Percentiles rank a stretch among this genome's conserved stretches.
These are phyloP conservation scores for Pseudoatta argentina DNA, from an alignment of 1,140 invertebrate genomes.

Conservation along the genomic window DNA sequence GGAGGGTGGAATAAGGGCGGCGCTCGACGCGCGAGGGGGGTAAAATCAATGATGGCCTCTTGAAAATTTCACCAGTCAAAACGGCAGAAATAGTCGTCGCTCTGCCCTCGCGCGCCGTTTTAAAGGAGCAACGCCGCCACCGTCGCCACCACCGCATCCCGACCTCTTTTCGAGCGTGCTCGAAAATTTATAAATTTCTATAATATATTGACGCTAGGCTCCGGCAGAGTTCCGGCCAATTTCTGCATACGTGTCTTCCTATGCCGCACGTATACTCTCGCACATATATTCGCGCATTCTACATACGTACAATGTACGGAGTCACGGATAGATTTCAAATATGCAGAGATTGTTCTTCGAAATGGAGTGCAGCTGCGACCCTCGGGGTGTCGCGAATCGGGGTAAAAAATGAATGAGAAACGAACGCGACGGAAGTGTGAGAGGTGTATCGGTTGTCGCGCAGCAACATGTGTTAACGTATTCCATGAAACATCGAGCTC, in stretches of 20 bases:
- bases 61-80: slow-evolving; percentile 81
- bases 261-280: not conserved
- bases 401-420: slow-evolving; percentile 76
- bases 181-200: slow-evolving; percentile 79
- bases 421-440: slow-evolving; percentile 63
- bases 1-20: slow-evolving; percentile 75
- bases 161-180: slow-evolving; percentile 60
- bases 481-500: slow-evolving; percentile 57
- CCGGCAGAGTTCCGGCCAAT: slow-evolving; percentile 49
- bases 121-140: slow-evolving; percentile 62
- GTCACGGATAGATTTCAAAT: slow-evolving; percentile 82
- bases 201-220: slow-evolving; percentile 75
- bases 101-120: slow-evolving; percentile 69
- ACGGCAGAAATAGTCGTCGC: slow-evolving; percentile 78
- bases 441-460: slow-evolving; percentile 67
- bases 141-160: slow-evolving; percentile 45
- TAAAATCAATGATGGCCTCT: slow-evolving; percentile 81
- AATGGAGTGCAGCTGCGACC: slow-evolving; percentile 80
- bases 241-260: slow-evolving; percentile 55
- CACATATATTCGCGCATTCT: not conserved
- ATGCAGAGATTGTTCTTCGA: slow-evolving; percentile 81
- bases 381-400: slow-evolving; percentile 74
- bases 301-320: slow-evolving; percentile 10
- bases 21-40: slow-evolving; percentile 73
- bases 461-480: slow-evolving; percentile 57